phyloP scores from a whole-genome alignment of 2,888 invertebrate species.

The Polydrusus tereticollis region DNA sequence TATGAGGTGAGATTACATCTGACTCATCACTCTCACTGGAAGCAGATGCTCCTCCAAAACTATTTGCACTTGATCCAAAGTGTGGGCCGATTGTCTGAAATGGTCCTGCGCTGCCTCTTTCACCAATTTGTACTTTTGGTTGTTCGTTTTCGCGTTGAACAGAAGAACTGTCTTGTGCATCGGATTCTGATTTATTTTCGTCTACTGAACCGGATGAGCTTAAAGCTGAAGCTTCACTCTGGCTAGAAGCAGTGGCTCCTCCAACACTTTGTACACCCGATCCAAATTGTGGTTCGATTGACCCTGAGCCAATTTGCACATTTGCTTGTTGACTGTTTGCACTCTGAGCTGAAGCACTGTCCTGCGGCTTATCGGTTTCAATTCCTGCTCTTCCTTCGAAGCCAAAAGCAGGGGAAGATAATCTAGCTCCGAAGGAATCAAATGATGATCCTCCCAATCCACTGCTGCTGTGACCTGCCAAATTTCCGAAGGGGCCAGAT shows the following conservation, averaged over 20 bases:
- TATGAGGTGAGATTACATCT: background rate
- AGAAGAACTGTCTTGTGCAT: no score
- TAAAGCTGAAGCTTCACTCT: background rate
- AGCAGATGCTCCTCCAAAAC: background rate
- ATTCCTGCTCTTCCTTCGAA: background rate
- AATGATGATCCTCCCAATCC: background rate
- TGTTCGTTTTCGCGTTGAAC: no score
- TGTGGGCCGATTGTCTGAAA: background rate
- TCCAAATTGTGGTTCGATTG: background rate
- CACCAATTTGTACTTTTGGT: no score
- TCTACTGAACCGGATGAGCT: background rate
- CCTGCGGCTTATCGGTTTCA: background rate
- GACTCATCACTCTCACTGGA: background rate
- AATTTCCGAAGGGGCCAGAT: background rate
- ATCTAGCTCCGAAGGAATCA: slow-evolving; percentile 2
- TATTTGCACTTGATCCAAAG: background rate
- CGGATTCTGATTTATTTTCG: background rate
- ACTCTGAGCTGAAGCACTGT: background rate
- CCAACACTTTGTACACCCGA: background rate
- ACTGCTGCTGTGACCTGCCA: background rate
- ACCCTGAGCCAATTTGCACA: background rate
- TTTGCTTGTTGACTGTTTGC: background rate
- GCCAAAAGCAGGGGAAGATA: background rate
- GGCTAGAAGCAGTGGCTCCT: background rate
- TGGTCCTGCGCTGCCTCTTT: no score